Evolutionary conservation across 2,797 vertebrate species (phyloP).

Genomic region (Salmo trutta): DNA sequence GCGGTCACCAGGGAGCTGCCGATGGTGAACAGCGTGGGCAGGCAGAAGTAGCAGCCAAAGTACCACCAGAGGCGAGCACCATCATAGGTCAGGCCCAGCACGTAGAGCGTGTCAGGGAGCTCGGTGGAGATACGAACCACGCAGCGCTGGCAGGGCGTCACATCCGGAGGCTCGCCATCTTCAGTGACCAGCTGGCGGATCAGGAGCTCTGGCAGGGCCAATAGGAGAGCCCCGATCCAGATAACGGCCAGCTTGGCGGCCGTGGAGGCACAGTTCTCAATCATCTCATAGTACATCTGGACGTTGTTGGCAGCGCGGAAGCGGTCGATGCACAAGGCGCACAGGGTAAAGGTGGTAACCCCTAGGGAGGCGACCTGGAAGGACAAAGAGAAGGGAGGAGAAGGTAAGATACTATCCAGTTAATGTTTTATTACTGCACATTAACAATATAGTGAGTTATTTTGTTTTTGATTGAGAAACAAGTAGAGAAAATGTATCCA

Average conservation of each 20-base stretch:
- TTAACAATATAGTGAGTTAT: not conserved
- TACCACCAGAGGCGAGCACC: conserved; percentile 96
- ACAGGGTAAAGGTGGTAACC: conserved; percentile 93
- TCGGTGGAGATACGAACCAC: conserved; percentile 87
- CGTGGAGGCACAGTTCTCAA: conserved; percentile 92
- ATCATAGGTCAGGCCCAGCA: conserved; percentile 92
- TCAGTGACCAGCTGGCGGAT: conserved; percentile 89
- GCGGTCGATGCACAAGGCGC: conserved; percentile 94
- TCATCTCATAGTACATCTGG: conserved; percentile 97
- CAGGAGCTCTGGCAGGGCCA: conserved; percentile 92
- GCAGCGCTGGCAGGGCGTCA: conserved; percentile 79
- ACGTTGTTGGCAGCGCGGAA: conserved; percentile 93
- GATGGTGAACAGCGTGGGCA: conserved; percentile 96
- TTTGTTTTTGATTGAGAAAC: not conserved
- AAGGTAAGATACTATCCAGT: not conserved
- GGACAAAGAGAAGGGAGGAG: not conserved
- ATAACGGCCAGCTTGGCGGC: conserved; percentile 92
- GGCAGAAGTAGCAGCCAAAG: conserved; percentile 96
- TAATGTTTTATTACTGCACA: not conserved
- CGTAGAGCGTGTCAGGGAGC: conserved; percentile 91
- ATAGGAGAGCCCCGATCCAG: conserved; percentile 92
- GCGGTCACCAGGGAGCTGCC: conserved; percentile 90
- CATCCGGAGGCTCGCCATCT: conserved; percentile 60
- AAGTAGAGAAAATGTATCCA: not conserved
- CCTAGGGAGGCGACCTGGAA: conserved; percentile 90